phyloP scores from a whole-genome alignment of 2,888 invertebrate genomes.

The Platycnemis pennipes region DNA sequence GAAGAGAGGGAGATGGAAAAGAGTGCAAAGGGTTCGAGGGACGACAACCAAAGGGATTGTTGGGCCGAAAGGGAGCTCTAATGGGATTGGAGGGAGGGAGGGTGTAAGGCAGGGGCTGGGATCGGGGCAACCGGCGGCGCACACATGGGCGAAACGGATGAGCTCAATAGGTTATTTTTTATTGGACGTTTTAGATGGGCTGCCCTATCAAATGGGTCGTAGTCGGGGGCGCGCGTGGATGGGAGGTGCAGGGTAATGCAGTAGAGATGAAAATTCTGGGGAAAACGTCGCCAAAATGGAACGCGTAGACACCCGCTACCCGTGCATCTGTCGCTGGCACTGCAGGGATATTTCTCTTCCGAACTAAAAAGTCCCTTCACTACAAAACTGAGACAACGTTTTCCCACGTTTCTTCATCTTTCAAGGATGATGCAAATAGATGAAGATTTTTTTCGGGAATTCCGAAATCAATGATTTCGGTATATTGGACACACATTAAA shows the following conservation, averaged over 20 bases:
- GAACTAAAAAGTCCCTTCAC: too few relatives aligned
- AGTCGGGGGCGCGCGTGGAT: not conserved
- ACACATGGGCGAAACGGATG: not conserved
- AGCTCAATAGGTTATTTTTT: not conserved
- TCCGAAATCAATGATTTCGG: too few relatives aligned
- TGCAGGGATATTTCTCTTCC: too few relatives aligned
- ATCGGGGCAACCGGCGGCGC: not conserved
- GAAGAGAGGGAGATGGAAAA: not conserved
- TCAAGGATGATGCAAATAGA: too few relatives aligned
- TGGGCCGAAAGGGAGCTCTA: not conserved
- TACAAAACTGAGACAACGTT: too few relatives aligned
- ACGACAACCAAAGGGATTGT: not conserved
- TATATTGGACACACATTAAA: too few relatives aligned
- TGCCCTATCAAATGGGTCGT: not conserved
- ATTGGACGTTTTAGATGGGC: not conserved
- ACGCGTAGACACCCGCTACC: too few relatives aligned
- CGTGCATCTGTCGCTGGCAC: too few relatives aligned
- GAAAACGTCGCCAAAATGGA: too few relatives aligned
- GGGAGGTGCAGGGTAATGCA: not conserved
- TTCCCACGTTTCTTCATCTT: too few relatives aligned
- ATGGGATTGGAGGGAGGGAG: not conserved
- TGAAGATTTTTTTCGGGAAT: too few relatives aligned
- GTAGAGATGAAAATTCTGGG: too few relatives aligned
- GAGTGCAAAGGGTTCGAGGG: not conserved
- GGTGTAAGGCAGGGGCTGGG: not conserved